phyloP scores from a whole-genome alignment of 2,113 vertebrate species.

The Nycticryphes semicollaris region DNA sequence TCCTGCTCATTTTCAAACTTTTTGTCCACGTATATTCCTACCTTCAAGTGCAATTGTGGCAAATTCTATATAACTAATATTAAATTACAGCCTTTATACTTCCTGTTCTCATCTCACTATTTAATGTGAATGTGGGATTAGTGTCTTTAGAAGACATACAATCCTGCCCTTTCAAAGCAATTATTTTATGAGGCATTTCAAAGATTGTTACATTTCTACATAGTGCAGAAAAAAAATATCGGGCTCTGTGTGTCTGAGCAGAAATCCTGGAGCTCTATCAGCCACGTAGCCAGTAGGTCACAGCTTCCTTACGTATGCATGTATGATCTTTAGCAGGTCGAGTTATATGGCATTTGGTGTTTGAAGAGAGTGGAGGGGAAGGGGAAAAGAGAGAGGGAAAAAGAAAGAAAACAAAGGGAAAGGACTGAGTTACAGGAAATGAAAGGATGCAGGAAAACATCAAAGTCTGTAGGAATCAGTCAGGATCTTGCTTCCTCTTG shows the following conservation, averaged over 20 bases:
- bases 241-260: neutral
- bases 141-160: neutral
- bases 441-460: neutral
- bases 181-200: neutral
- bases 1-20: neutral
- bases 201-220: neutral
- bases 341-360: neutral
- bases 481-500: neutral
- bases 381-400: neutral
- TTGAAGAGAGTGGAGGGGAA: neutral
- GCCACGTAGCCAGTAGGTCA: neutral
- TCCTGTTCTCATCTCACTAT: neutral
- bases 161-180: neutral
- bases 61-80: neutral
- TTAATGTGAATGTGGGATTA: conserved; percentile 9
- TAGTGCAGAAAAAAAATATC: neutral
- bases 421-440: neutral
- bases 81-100: neutral
- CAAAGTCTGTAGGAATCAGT: neutral
- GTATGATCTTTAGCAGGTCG: neutral
- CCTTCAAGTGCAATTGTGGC: neutral
- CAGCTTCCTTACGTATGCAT: neutral
- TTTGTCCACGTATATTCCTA: neutral
- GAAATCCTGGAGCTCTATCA: neutral
- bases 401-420: neutral